A percentile compares a stretch with the other conserved stretches of the same genome.
These are phyloP conservation scores for Menidia menidia DNA, from an alignment of 2,797 vertebrate genomes.

Conservation along the genomic window DNA sequence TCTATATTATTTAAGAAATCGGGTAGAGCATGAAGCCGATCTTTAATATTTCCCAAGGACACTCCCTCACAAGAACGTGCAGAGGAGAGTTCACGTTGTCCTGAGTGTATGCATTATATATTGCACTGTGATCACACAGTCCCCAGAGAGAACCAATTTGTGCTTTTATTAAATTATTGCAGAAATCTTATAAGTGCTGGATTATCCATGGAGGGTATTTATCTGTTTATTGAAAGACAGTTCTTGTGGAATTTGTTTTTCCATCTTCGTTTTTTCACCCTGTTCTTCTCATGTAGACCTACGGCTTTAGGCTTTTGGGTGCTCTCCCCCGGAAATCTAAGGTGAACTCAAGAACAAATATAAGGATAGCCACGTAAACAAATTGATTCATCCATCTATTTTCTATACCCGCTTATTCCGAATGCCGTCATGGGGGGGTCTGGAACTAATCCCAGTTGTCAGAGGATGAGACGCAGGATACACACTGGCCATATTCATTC, in stretches of 20 bases:
- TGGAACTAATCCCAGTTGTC: too few relatives aligned
- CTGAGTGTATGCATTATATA: constrained; percentile 37
- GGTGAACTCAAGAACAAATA: background rate
- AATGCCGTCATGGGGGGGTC: too few relatives aligned
- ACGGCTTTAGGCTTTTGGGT: background rate
- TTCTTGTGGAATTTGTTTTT: constrained; percentile 29
- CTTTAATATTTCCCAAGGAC: constrained; percentile 36
- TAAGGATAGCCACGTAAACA: background rate
- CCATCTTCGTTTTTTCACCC: constrained; percentile 12
- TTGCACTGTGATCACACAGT: constrained; percentile 24
- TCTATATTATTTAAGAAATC: constrained; percentile 31
- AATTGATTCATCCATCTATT: background rate
- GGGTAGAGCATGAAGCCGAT: constrained; percentile 20
- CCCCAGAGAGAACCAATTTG: constrained; percentile 59
- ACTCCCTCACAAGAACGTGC: constrained; percentile 9
- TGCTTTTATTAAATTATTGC: constrained; percentile 74
- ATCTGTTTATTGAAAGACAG: constrained; percentile 66
- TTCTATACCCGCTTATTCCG: too few relatives aligned
- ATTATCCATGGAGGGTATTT: constrained; percentile 64
- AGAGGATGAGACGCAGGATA: too few relatives aligned
- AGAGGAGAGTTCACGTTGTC: constrained; percentile 24
- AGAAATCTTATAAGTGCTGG: constrained; percentile 62
- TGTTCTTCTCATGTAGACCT: constrained; percentile 2
- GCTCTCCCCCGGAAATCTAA: background rate
- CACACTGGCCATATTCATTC: too few relatives aligned